Percentiles rank a stretch among this genome's conserved stretches.
These are phyloP conservation scores for Pseudolaguvia tuberculata DNA, from an alignment of 2,113 vertebrate genomes.

Conservation along the genomic window DNA sequence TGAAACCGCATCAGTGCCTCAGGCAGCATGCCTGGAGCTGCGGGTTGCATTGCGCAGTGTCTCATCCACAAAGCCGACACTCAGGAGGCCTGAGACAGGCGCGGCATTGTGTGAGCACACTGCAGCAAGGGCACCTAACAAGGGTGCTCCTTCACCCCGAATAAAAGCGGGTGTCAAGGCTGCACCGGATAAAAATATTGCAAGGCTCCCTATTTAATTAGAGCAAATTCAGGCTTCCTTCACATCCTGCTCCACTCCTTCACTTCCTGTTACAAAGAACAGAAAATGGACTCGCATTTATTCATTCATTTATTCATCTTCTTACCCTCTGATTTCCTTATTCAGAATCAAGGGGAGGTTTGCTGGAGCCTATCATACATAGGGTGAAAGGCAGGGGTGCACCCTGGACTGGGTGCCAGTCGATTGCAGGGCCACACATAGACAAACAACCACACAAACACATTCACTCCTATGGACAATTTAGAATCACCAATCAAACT, in stretches of 20 bases:
- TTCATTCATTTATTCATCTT: no score
- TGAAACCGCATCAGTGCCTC: slow-evolving; percentile 45
- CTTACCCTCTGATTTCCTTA: no score
- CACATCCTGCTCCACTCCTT: slow-evolving; percentile 21
- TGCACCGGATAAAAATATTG: slow-evolving; percentile 46
- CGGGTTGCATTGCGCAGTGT: slow-evolving; percentile 47
- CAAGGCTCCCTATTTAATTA: slow-evolving; percentile 45
- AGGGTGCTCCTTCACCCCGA: slow-evolving; percentile 22
- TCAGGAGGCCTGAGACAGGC: slow-evolving; percentile 39
- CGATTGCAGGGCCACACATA: no score
- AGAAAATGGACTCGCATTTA: neutral
- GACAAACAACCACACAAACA: no score
- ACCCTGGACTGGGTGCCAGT: no score
- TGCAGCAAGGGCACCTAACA: slow-evolving; percentile 32
- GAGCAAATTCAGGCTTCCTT: slow-evolving; percentile 39
- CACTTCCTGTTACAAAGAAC: slow-evolving; percentile 17
- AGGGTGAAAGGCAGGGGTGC: no score
- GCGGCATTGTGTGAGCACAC: slow-evolving; percentile 37
- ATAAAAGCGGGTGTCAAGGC: slow-evolving; percentile 45
- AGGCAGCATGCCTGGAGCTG: slow-evolving; percentile 44
- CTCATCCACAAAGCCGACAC: slow-evolving; percentile 38
- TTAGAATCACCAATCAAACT: no score
- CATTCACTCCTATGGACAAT: no score
- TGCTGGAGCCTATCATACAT: no score
- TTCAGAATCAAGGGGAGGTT: no score